Evolutionary conservation across 1,140 invertebrate genomes (phyloP).

Genomic region (Neocloeon triangulifer): DNA sequence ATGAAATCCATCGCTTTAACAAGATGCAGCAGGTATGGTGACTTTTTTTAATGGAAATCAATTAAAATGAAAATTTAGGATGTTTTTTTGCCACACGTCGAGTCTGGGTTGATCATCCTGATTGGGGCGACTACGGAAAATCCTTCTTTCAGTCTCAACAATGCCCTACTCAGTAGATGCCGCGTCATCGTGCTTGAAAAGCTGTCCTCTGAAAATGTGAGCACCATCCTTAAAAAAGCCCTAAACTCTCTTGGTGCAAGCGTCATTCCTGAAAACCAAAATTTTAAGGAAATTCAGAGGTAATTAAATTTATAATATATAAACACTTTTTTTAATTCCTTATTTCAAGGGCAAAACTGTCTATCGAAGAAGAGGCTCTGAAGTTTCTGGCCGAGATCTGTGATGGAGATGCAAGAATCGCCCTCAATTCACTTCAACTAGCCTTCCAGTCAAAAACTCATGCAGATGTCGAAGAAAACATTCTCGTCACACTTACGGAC

Average conservation of each 20-base stretch:
- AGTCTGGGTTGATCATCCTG: slow-evolving; percentile 55
- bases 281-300: too few relatives aligned
- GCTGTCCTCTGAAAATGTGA: slow-evolving; percentile 29
- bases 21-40: slow-evolving; percentile 38
- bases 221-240: slow-evolving; percentile 36
- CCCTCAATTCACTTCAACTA: slow-evolving; percentile 50
- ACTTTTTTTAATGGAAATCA: neutral
- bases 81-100: slow-evolving; percentile 54
- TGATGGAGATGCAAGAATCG: slow-evolving; percentile 62
- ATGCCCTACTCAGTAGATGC: slow-evolving; percentile 52
- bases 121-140: slow-evolving; percentile 77
- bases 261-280: slow-evolving; percentile 10
- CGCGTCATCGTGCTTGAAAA: slow-evolving; percentile 54
- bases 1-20: slow-evolving; percentile 77
- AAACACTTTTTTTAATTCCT: too few relatives aligned
- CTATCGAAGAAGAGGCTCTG: slow-evolving; percentile 35
- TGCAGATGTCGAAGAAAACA: slow-evolving; percentile 10
- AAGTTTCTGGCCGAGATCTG: slow-evolving; percentile 46
- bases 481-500: slow-evolving; percentile 29
- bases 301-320: too few relatives aligned
- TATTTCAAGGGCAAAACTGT: too few relatives aligned
- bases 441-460: slow-evolving; percentile 29
- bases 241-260: slow-evolving; percentile 18
- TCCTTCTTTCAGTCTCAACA: slow-evolving; percentile 64
- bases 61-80: slow-evolving; percentile 25